phyloP scores from a whole-genome alignment of 2,797 vertebrate genomes.

The Lophotriccus pileatus region DNA sequence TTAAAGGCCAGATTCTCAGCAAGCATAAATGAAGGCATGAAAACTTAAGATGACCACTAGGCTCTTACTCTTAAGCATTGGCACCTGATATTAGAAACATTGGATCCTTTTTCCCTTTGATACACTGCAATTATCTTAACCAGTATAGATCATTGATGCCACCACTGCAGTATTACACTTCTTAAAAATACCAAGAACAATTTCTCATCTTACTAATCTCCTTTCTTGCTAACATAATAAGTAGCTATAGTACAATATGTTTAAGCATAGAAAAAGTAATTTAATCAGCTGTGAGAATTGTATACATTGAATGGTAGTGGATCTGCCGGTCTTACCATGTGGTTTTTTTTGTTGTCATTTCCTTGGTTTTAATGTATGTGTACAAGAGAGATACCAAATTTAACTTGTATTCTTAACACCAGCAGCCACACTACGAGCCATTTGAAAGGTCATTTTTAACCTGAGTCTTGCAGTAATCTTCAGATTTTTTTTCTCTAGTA shows the following conservation, averaged over 20 bases:
- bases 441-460: neutral
- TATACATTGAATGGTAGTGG: neutral
- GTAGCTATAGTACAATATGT: neutral
- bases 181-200: neutral
- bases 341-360: neutral
- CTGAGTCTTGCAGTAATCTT: neutral
- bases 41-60: neutral
- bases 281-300: neutral
- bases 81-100: neutral
- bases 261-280: neutral
- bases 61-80: neutral
- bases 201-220: neutral
- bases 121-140: neutral
- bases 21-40: neutral
- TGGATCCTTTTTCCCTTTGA: neutral
- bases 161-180: neutral
- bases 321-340: neutral
- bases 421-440: neutral
- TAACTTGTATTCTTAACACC: neutral
- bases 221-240: neutral
- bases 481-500: neutral
- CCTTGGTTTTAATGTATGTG: neutral
- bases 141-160: neutral
- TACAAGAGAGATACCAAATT: neutral
- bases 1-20: neutral